Conservation (phyloP, 92 coral and sea anemone genomes). For the Hydrozoanthus gracilis region DNA sequence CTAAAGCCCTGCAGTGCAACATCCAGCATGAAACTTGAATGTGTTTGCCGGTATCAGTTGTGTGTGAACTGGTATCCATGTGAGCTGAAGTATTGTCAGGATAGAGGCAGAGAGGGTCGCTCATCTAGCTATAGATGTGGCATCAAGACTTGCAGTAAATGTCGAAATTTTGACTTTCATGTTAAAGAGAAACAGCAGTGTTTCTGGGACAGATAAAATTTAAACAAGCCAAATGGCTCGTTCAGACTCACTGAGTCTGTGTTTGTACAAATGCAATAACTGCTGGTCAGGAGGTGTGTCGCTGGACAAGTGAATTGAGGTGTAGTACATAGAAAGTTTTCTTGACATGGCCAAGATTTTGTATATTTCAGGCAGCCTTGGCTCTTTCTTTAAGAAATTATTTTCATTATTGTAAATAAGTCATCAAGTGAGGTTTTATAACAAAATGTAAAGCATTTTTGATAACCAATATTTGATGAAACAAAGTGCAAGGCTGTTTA, state of each 20-base stretch:
- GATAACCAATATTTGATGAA: too few relatives aligned
- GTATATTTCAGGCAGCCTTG: too few relatives aligned
- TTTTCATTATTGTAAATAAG: too few relatives aligned
- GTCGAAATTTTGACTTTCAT: slow-evolving; percentile 84
- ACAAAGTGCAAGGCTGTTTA: too few relatives aligned
- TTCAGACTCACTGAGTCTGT: neutral
- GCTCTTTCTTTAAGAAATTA: too few relatives aligned
- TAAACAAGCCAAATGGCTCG: neutral
- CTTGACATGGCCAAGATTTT: too few relatives aligned
- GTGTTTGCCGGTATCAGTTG: slow-evolving; percentile 78
- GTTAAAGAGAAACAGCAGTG: slow-evolving; percentile 79
- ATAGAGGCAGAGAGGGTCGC: slow-evolving; percentile 70
- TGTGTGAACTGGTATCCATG: slow-evolving; percentile 98
- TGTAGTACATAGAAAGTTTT: too few relatives aligned
- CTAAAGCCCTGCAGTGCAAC: slow-evolving; percentile 73
- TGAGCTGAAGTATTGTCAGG: slow-evolving; percentile 86
- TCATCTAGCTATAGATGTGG: slow-evolving; percentile 87
- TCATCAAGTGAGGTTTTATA: too few relatives aligned
- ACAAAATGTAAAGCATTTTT: too few relatives aligned
- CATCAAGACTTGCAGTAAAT: slow-evolving; percentile 96
- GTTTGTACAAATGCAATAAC: neutral
- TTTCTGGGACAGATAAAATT: slow-evolving; percentile 80
- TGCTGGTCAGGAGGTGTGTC: neutral
- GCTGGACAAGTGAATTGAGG: too few relatives aligned
- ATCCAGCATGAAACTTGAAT: slow-evolving; percentile 66